Base-by-base conservation (phyloP, 2,888 invertebrate species). In the Calameuta idolon region DNA sequence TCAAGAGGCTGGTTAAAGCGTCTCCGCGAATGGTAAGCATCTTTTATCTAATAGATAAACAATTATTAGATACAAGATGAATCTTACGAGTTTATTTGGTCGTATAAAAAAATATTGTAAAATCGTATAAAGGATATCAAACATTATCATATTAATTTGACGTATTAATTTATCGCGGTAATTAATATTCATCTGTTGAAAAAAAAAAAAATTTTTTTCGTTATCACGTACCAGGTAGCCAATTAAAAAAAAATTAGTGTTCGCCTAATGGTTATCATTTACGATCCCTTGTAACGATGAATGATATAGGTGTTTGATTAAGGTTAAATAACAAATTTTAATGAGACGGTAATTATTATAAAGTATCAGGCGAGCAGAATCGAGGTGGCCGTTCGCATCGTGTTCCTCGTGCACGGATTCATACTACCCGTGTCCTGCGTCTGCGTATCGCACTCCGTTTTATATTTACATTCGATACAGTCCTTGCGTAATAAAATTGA, bases 301-400 rank as follows among this genome's bases (percentile, higher is more conserved):
- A 55, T 23, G 23, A 15, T 69, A 4, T 30, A 68, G 33, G 34
- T 76, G 75, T 75, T 89, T 89, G 89, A 90, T 90, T 89, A 89
- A 89, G 88, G 87, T 90, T 90, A 90, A 90, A 90, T 89, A 90
- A 90, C 90, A 90, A 90, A 90, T 90, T 90, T 90, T 90, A 90
- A 90, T 90, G 90, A 90, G 90, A 86, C 89, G 87, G 89, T 90
- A 90, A 90, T 90, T 90, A 90, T 90, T 90, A 90, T 90, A 90
- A 90, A 88, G 90, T 90, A 90, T 85, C 89, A 89, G 90, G 90
- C 81, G 79, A 90, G 83, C 88, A 90, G 89, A 84, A 90, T 84
- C 83, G 80, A 78, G 85, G 83, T 83, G 86, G 83, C 87, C 83
- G 83, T 82, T 83, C 83, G 81, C 80, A 74, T 79, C 55, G 55